Base-by-base conservation (phyloP, 2,888 invertebrate species). In the Polydrusus pterygomalis region DNA sequence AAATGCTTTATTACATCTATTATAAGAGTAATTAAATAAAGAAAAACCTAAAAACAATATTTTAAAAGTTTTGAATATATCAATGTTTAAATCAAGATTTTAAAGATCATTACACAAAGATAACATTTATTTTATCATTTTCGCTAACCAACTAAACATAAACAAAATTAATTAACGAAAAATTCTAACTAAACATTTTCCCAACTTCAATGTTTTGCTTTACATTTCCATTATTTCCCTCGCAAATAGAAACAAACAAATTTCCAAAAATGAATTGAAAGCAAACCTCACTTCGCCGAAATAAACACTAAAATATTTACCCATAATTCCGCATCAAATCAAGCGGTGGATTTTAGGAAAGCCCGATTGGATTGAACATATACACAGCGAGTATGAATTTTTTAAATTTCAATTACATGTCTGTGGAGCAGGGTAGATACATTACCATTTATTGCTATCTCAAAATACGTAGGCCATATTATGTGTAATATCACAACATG, bases 251-350 rank as follows among this genome's bases (percentile, higher is more conserved):
- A 60, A 60, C 58, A 60, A 60, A 60, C 58, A 38, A 60, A 38
- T 38, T 60, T 60, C 18, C 38, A 60, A 60, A 60, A 60, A 60
- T 60, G 58, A 60, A 40, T 60, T 60, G 58, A 60, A 60, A 60
- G 58, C 40, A 60, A 60, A 60, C 58, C 38, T 60, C 58, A 60
- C 58, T 60, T 38, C 38, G 15, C 17, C 30, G 58, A 60, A 69
- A 69, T 69, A 69, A 69, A 69, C 25, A 69, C 68, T 69, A 58
- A 69, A 69, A 69, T 69, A 69, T 69, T 69, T 69, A 69, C 25
- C 58, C 18, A 40, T 58, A 69, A 69, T 69, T 69, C 58, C 56
- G 56, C 68, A 69, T 43, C 56, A 43, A 69, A 56, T 58, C 56
- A 58, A 69, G 25, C 51, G 68, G 58, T n/a, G 45, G 25, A 69